Evolutionary conservation across 2,113 vertebrate genomes (phyloP).

Genomic region (Oreamnos americanus): DNA sequence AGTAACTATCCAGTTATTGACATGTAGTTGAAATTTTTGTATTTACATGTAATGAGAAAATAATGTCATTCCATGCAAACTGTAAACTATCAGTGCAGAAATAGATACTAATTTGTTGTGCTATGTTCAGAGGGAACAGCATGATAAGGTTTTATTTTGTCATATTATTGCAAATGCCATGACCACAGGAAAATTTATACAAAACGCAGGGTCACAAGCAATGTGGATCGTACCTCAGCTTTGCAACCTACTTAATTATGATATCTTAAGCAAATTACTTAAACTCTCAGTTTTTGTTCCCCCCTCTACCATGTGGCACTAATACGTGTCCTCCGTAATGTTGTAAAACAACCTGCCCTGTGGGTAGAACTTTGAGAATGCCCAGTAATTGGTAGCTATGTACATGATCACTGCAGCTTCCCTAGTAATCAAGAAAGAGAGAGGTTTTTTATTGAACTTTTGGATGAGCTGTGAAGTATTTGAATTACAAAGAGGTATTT

Average conservation of each 20-base stretch:
- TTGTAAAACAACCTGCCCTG: background rate
- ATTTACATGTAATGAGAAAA: background rate
- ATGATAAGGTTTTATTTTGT: background rate
- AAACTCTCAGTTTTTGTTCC: background rate
- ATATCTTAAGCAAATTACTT: conserved; percentile 4
- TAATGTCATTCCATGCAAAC: background rate
- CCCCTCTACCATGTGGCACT: background rate
- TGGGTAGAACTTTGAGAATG: background rate
- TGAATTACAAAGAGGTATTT: conserved; percentile 15
- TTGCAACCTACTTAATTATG: background rate
- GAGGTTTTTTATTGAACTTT: background rate
- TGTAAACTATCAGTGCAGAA: background rate
- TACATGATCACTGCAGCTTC: background rate
- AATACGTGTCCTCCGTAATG: background rate
- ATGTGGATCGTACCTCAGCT: background rate
- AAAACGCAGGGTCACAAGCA: background rate
- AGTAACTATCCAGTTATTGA: background rate
- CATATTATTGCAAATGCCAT: background rate
- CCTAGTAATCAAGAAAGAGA: background rate
- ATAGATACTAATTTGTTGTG: background rate
- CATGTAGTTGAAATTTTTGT: background rate
- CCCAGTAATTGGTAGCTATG: background rate
- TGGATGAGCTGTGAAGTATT: background rate
- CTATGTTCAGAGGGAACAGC: background rate
- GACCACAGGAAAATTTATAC: background rate